Base-by-base conservation (phyloP, 2,888 invertebrate species). In the Itoplectis maculator region DNA sequence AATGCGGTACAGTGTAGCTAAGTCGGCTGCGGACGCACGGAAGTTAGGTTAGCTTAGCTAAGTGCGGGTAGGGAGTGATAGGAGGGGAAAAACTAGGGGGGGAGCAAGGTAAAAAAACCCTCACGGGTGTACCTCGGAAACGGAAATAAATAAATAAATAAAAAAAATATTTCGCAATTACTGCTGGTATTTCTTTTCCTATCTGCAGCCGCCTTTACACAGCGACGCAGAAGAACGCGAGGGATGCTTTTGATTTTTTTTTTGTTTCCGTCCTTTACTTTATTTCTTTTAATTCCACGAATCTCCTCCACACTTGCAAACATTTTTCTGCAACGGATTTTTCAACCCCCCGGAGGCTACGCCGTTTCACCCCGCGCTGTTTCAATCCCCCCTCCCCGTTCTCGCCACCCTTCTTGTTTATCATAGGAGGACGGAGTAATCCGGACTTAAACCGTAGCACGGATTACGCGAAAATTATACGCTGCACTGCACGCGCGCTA, bases 391-490 rank as follows among this genome's bases (percentile, higher is more conserved):
- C 45, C 35, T 59, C 49, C 18, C n/a, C 63, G n/a, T n/a, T n/a
- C 47, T 29, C 23, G 3, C 42, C 54, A 45, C 66, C 18, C 23
- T 72, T 70, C 61, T 73, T 82, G 79, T 82, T 81, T 82, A 79
- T 82, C 79, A 79, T 73, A 82, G 72, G 29, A 73, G 78, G 74
- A 69, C 79, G 63, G 69, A 73, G 69, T 83, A 83, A 85, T 83
- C 79, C 68, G 72, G 73, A 83, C 83, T 81, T 81, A 72, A 66
- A 79, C 85, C 81, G 68, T 81, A 68, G 77, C 72, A 77, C 70
- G 84, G 84, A 83, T 85, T 85, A 85, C 85, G 74, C 74, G 76
- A 81, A 85, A 85, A 85, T 83, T 85, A 79, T 85, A 77, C 81
- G 79, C 59, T 77, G 37, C 42, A 45, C 23, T 51, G 73, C 45